Evolutionary conservation across 2,888 invertebrate genomes (phyloP), one percentile per base, ranked within the genome.

Genomic region (Lasius fuliginosus): DNA sequence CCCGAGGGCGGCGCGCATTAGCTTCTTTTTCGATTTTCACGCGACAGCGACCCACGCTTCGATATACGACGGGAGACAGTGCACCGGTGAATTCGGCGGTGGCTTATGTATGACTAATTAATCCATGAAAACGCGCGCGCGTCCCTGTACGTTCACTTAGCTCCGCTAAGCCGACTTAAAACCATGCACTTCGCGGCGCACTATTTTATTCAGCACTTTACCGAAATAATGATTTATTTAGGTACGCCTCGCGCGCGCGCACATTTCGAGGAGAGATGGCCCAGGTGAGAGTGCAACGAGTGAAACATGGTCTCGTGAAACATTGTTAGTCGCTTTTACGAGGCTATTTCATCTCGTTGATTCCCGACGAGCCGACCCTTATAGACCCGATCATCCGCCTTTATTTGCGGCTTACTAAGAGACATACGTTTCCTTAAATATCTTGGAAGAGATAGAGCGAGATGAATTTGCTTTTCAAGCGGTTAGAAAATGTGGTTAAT

Each of bases 41-140:
- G 64, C 65, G 33, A 67, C 77, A 67, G 56, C 40, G 18, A 12
- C 27, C n/a, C 1, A 27, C 62, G 8, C 36, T 65, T 76, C 75
- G 49, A 77, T 40, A 42, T 11, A 58, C 64, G 68, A 65, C 58
- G 60, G 62, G 71, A 67, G 62, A 64, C 15, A 33, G 33, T 53
- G 15, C 33, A 58, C 53, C 58, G 3, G 23, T 30, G 71, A 60
- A 58, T 79, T 82, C 87, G 77, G 56, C 46, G 82, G 74, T 84
- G 83, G 90, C 87, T 92, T 91, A 91, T 91, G 91, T 92, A 91
- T 91, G 90, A 92, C 90, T 91, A 91, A 92, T 92, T 92, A 92
- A 92, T 91, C 91, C 89, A 86, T 87, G 89, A 87, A 91, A 90
- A 91, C 88, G 27, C 15, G 74, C 82, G 84, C 83, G 84, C 86